Base-by-base conservation (phyloP, 2,113 vertebrate genomes). In the Eretmochelys imbricata region DNA sequence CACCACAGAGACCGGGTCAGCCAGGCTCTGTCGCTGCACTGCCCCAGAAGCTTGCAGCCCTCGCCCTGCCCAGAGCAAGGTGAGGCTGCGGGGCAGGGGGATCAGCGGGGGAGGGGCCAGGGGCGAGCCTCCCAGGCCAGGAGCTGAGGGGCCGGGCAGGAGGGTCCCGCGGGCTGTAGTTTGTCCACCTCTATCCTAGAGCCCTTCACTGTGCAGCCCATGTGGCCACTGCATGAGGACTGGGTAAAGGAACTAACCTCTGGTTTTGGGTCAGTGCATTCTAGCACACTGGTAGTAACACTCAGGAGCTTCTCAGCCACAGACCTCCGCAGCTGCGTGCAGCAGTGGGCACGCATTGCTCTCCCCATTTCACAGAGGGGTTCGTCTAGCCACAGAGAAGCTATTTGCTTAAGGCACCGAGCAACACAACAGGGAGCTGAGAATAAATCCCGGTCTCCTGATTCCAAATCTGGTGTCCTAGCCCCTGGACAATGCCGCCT, bases 151-250 rank as follows among this genome's bases (percentile, higher is more conserved):
- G 42, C 4, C 42, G 42, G 42, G 42, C 42, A 5, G 42, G 42
- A 42, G 42, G 42, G 42, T 42, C 42, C 42, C 42, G 42, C 42
- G 5, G 42, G 42, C 42, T 42, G 42, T 42, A 42, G 42, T 42
- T 42, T 42, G 42, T 42, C 42, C 42, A 42, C 42, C 42, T 42
- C 42, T 42, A 42, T 42, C 16, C 22, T n/a, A 20, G 55, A 38
- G 80, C 3, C 3, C 78, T 16, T 29, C 54, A 51, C 2, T 13
- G 11, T 59, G 27, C 57, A 72, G 5, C 25, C 48, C 59, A 10
- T 2, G 0, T 0, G 1, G 0, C 79, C 89, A 35, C 38, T 0
- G 2, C 14, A 2, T 14, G 1, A 3, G 69, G 55, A 87, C 10
- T 25, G 6, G 27, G 72, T 49, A 81, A 6, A 38, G 1, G 42